These are phyloP conservation scores for Dipus sagitta DNA, from an alignment of 2,797 vertebrate species.

Conservation along the genomic window DNA sequence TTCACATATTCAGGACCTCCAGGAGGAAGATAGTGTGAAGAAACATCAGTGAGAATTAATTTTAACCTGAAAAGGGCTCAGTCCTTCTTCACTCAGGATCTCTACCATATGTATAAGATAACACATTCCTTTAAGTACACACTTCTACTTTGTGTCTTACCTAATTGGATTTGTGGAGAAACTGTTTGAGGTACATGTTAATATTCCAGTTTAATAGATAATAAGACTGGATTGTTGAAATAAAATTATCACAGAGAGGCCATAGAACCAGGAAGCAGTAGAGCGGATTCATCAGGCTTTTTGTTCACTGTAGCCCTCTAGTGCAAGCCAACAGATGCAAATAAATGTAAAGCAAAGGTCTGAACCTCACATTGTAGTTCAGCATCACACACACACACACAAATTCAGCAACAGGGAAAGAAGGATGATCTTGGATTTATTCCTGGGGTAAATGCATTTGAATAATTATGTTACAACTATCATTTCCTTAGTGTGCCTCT, in stretches of 20 bases:
- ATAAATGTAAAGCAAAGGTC: neutral
- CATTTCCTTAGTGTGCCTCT: constrained; percentile 30
- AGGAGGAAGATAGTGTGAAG: neutral
- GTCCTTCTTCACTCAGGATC: too few species aligned
- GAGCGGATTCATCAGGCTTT: neutral
- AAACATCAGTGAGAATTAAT: neutral
- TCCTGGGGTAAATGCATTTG: neutral
- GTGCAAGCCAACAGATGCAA: neutral
- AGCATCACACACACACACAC: neutral
- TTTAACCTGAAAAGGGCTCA: neutral
- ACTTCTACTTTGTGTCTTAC: neutral
- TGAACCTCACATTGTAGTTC: neutral
- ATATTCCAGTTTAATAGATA: neutral
- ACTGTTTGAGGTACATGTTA: neutral
- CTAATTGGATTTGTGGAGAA: neutral
- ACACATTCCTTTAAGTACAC: neutral
- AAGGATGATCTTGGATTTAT: neutral
- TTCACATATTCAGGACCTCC: rapidly evolving
- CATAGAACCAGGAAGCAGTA: neutral
- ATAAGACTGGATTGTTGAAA: neutral
- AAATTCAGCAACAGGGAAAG: neutral
- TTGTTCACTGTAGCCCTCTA: neutral
- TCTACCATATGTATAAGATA: neutral
- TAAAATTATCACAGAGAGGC: neutral
- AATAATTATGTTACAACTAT: constrained; percentile 9